Evolutionary conservation across 2,888 invertebrate species (phyloP).

Genomic region (Melieria crassipennis): DNA sequence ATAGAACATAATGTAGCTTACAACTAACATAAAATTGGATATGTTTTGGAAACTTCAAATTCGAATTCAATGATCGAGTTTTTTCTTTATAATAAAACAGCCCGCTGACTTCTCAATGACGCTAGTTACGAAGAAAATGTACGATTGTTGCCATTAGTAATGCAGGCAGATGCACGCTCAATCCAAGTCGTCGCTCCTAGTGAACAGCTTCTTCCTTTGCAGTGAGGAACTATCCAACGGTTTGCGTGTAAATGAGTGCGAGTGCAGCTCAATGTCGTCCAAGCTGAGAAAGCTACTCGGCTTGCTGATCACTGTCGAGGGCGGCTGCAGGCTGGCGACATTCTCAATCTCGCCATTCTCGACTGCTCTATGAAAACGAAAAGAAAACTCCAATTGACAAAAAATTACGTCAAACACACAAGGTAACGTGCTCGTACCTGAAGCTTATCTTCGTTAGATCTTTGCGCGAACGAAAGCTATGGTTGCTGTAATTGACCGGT

Average conservation of each 20-base stretch:
- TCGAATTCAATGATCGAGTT: too few species aligned
- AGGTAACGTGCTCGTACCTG: constrained; percentile 39
- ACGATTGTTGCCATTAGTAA: background rate
- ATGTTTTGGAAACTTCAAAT: too few species aligned
- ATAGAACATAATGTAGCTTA: too few species aligned
- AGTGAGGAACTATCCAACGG: constrained; percentile 57
- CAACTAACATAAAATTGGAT: too few species aligned
- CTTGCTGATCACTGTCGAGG: constrained; percentile 17
- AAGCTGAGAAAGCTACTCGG: constrained; percentile 44
- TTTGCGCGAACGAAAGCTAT: constrained; percentile 52
- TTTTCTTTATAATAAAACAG: too few species aligned
- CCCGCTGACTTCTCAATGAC: too few species aligned
- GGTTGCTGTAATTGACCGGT: constrained; percentile 59
- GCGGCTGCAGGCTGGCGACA: constrained; percentile 2
- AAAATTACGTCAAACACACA: background rate
- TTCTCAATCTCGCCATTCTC: constrained; percentile 26
- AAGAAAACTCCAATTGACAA: background rate
- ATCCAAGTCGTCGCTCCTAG: constrained; percentile 56
- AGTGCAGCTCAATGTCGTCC: constrained; percentile 48
- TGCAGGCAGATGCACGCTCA: constrained; percentile 39
- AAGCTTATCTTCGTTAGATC: constrained; percentile 55
- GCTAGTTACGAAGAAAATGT: too few species aligned
- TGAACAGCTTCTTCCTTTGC: constrained; percentile 59
- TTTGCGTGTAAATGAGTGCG: constrained; percentile 43
- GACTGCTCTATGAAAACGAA: constrained; percentile 41